phyloP scores from a whole-genome alignment of 2,888 invertebrate species.

The Catocala sponsa region DNA sequence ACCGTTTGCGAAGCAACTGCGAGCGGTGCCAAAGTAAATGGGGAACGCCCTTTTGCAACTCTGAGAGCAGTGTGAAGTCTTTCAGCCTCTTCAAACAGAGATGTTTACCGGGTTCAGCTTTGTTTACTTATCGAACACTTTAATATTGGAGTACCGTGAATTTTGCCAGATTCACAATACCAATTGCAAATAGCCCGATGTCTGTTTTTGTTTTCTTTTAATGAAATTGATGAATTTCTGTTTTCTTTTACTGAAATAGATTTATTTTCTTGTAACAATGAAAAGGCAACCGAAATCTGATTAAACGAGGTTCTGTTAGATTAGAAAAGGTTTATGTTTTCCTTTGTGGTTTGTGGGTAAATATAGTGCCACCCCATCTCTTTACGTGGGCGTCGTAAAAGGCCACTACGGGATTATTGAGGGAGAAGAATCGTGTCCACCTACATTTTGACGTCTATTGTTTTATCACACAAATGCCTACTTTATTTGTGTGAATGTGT shows the following conservation, averaged over 20 bases:
- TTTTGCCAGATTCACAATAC: slow-evolving; percentile 5
- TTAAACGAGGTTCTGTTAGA: background rate
- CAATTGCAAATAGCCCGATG: background rate
- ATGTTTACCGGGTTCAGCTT: slow-evolving; percentile 43
- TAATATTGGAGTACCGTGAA: slow-evolving; percentile 12
- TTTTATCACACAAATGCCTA: background rate
- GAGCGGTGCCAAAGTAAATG: slow-evolving; percentile 68
- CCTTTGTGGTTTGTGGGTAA: background rate
- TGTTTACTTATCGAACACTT: slow-evolving; percentile 31
- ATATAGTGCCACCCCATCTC: background rate
- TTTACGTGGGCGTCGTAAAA: slow-evolving; percentile 1
- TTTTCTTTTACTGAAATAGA: background rate
- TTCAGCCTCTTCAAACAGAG: slow-evolving; percentile 59
- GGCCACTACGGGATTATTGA: slow-evolving; percentile 4
- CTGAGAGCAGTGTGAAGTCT: slow-evolving; percentile 61
- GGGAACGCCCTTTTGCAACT: slow-evolving; percentile 70
- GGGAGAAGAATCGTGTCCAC: background rate
- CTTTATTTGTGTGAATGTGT: background rate
- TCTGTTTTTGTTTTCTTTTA: background rate
- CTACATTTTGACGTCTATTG: slow-evolving; percentile 3
- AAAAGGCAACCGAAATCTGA: background rate
- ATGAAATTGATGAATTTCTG: background rate
- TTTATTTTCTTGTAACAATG: background rate
- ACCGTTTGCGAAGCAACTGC: slow-evolving; percentile 64
- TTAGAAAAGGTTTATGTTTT: background rate